A percentile compares a stretch with the other conserved stretches of the same genome.
phyloP scores from a whole-genome alignment of 2,888 invertebrate species.

The Drosophila helvetica region DNA sequence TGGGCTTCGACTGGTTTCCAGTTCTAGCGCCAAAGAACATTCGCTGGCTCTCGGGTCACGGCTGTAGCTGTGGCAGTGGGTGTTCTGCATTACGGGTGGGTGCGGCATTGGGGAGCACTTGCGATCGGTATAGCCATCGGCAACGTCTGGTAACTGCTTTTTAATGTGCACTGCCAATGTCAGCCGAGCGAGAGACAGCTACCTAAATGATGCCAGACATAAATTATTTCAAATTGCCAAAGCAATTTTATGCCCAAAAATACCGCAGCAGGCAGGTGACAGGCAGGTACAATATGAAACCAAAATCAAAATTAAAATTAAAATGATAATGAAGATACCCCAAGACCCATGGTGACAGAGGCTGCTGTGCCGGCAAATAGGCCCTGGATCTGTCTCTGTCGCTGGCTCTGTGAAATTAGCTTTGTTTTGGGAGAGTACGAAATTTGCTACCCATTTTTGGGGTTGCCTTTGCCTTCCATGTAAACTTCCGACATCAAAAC shows the following conservation, averaged over 20 bases:
- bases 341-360: neutral
- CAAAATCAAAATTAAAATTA: slow-evolving; percentile 34
- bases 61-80: slow-evolving; percentile 45
- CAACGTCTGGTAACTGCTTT: slow-evolving; percentile 38
- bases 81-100: slow-evolving; percentile 7
- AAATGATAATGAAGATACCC: slow-evolving; percentile 46
- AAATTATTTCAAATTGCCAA: slow-evolving; percentile 64
- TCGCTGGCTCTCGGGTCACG: slow-evolving; percentile 43
- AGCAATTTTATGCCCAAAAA: slow-evolving; percentile 38
- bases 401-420: slow-evolving; percentile 27
- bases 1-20: slow-evolving; percentile 57
- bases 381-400: slow-evolving; percentile 1
- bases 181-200: slow-evolving; percentile 16
- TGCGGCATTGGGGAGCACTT: slow-evolving; percentile 49
- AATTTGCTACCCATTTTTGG: slow-evolving; percentile 47
- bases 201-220: slow-evolving; percentile 37
- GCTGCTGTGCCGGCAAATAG: slow-evolving; percentile 17
- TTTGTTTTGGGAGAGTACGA: slow-evolving; percentile 34
- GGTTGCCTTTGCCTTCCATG: neutral
- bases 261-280: slow-evolving; percentile 8
- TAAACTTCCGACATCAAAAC: slow-evolving; percentile 32
- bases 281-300: slow-evolving; percentile 20
- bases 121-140: neutral
- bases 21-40: slow-evolving; percentile 56
- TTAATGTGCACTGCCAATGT: slow-evolving; percentile 63